phyloP scores from a whole-genome alignment of 2,888 invertebrate species.

The Mamestra brassicae region DNA sequence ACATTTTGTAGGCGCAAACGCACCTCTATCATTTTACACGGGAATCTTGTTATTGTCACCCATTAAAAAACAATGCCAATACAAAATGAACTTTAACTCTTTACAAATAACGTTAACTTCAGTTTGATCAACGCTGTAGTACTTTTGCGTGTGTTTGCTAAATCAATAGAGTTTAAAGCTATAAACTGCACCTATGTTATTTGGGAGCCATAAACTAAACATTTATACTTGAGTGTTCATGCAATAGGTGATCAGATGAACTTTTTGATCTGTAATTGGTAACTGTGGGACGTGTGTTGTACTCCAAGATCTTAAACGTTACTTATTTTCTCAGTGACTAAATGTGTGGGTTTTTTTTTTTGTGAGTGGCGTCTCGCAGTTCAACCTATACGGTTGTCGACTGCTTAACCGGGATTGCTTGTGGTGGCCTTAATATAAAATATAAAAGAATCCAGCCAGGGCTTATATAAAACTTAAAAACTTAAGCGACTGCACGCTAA shows the following conservation, averaged over 20 bases:
- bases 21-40: constrained; percentile 48
- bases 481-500: too few relatives aligned
- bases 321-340: too few relatives aligned
- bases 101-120: constrained; percentile 16
- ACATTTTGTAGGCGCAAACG: constrained; percentile 48
- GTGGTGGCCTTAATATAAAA: too few relatives aligned
- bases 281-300: neutral
- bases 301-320: too few relatives aligned
- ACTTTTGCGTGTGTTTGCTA: constrained; percentile 23
- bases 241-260: neutral
- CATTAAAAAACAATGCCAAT: constrained; percentile 25
- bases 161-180: constrained; percentile 10
- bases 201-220: constrained; percentile 15
- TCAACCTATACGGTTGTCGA: too few relatives aligned
- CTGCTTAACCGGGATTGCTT: too few relatives aligned
- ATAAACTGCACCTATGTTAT: constrained; percentile 29
- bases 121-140: neutral
- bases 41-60: constrained; percentile 48
- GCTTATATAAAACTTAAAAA: too few relatives aligned
- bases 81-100: constrained; percentile 3
- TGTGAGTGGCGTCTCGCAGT: too few relatives aligned
- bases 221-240: constrained; percentile 1
- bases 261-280: neutral
- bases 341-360: too few relatives aligned
- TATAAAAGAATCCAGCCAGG: too few relatives aligned